Evolutionary conservation across 1,140 invertebrate species (phyloP).

Genomic region (Himalopsyche phryganea): DNA sequence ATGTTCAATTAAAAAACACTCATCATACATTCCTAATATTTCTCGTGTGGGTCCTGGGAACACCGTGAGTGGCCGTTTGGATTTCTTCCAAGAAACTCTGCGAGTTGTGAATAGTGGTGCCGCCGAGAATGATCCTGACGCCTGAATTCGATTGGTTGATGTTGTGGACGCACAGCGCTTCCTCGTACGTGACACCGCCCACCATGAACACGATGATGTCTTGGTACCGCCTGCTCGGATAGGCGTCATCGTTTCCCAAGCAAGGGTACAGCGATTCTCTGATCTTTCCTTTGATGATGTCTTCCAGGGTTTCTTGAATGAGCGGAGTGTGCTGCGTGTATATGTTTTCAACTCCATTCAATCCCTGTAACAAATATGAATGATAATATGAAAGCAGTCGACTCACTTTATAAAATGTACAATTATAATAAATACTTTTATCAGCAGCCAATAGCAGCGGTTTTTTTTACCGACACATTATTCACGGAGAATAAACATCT

Average conservation of each 20-base stretch:
- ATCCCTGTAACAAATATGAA: slow-evolving; percentile 58
- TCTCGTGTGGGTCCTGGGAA: slow-evolving; percentile 52
- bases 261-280: slow-evolving; percentile 80
- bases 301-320: slow-evolving; percentile 81
- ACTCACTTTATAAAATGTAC: no score
- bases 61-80: slow-evolving; percentile 49
- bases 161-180: slow-evolving; percentile 82
- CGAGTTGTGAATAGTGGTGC: slow-evolving; percentile 89
- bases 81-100: slow-evolving; percentile 75
- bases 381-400: not conserved
- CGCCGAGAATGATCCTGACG: slow-evolving; percentile 81
- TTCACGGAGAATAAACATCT: no score
- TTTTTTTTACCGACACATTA: no score
- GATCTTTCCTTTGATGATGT: slow-evolving; percentile 83
- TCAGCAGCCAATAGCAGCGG: no score
- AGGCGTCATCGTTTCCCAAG: slow-evolving; percentile 61
- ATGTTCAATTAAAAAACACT: no score
- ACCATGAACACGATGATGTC: slow-evolving; percentile 94
- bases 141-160: slow-evolving; percentile 75
- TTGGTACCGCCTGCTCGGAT: slow-evolving; percentile 61
- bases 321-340: slow-evolving; percentile 93
- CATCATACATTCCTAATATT: slow-evolving; percentile 41
- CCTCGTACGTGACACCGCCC: slow-evolving; percentile 96
- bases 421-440: no score
- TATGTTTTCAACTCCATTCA: slow-evolving; percentile 95